Conservation (phyloP, 2,888 invertebrate genomes). For the Ceratothoa steindachneri region DNA sequence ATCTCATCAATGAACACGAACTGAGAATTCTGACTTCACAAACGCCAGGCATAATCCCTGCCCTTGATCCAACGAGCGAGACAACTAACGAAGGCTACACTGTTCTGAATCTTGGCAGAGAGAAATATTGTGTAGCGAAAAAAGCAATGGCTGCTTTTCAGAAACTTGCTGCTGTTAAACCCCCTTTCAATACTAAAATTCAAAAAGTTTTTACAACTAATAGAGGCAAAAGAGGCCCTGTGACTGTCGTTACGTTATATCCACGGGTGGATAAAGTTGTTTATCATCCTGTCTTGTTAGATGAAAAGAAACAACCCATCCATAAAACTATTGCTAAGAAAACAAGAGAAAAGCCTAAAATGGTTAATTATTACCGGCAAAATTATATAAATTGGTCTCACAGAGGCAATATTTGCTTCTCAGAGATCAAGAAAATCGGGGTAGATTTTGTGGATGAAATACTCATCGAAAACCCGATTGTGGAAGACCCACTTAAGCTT, state of each 20-base stretch:
- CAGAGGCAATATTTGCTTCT: not conserved
- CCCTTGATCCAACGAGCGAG: conserved; percentile 19
- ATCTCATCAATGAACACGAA: conserved; percentile 22
- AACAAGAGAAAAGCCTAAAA: not conserved
- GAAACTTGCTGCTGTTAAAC: conserved; percentile 26
- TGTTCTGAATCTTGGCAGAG: conserved; percentile 16
- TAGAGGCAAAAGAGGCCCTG: conserved; percentile 17
- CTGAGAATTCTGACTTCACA: conserved; percentile 18
- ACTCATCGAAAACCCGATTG: not conserved
- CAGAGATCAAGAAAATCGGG: not conserved
- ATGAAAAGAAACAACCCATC: conserved; percentile 6
- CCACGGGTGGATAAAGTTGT: conserved; percentile 11
- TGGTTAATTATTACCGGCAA: conserved; percentile 1
- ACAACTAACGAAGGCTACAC: not conserved
- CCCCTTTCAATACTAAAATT: conserved; percentile 25
- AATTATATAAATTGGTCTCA: conserved; percentile 22
- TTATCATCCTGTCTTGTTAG: not conserved
- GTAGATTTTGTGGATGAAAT: not conserved
- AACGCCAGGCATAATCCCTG: conserved; percentile 28
- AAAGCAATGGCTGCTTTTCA: conserved; percentile 30
- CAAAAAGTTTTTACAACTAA: conserved; percentile 21
- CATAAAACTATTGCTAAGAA: not conserved
- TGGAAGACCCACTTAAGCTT: conserved; percentile 17
- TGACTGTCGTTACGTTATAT: conserved; percentile 26
- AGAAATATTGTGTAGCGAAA: conserved; percentile 23